A percentile compares a stretch with the other conserved stretches of the same genome.
Evolutionary conservation across 2,113 vertebrate genomes (phyloP).

Genomic region (Scomber scombrus): DNA sequence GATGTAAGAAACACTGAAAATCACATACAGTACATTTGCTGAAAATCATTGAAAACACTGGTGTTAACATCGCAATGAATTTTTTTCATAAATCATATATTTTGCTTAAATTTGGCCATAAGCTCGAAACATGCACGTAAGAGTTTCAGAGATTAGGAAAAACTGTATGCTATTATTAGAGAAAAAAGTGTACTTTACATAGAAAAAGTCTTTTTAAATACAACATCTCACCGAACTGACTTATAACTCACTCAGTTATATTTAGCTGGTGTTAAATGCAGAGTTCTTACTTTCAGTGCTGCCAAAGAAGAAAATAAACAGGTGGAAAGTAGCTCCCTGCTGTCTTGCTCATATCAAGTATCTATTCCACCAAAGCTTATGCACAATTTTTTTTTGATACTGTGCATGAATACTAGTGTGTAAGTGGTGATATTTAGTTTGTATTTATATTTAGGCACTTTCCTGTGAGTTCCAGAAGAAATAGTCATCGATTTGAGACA

Average conservation of each 20-base stretch:
- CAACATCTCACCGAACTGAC: not conserved
- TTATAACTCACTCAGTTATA: not conserved
- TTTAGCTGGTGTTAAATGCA: not conserved
- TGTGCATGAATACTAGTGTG: too few species aligned
- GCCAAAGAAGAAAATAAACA: too few species aligned
- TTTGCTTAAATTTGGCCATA: not conserved
- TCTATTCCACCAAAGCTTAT: too few species aligned
- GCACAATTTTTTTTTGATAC: too few species aligned
- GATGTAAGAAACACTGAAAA: slow-evolving; percentile 63
- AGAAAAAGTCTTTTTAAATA: not conserved
- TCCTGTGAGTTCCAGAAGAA: too few species aligned
- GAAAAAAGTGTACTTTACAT: not conserved
- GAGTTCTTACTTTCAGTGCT: too few species aligned
- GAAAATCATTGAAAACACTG: not conserved
- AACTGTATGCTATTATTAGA: not conserved
- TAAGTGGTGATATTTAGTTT: too few species aligned
- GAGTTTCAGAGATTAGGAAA: not conserved
- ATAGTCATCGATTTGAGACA: too few species aligned
- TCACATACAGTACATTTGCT: not conserved
- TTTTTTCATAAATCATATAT: not conserved
- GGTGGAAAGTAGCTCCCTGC: too few species aligned
- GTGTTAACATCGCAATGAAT: not conserved
- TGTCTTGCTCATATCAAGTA: too few species aligned
- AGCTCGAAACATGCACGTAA: not conserved
- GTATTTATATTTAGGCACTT: too few species aligned